These are phyloP conservation scores for Whitmania pigra DNA, from an alignment of 1,140 invertebrate genomes.

Conservation along the genomic window DNA sequence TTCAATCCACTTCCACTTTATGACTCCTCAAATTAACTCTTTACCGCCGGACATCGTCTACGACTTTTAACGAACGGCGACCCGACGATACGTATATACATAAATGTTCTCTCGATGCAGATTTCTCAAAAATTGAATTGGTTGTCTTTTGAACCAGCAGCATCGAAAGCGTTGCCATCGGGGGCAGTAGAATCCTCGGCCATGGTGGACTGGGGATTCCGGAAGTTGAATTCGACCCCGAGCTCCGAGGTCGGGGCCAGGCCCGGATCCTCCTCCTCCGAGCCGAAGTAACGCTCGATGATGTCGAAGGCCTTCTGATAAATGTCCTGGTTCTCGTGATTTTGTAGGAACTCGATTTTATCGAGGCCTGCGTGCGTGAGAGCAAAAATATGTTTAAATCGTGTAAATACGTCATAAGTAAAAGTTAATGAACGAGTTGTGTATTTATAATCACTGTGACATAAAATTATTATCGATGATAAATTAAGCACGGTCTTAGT, in stretches of 20 bases:
- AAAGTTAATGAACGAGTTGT: not conserved
- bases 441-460: too few relatives aligned
- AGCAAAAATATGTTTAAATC: not conserved
- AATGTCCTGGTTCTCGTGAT: conserved; percentile 92
- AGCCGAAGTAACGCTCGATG: conserved; percentile 92
- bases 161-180: too few relatives aligned
- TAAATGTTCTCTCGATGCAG: too few relatives aligned
- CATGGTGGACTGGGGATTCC: conserved; percentile 44
- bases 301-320: conserved; percentile 95
- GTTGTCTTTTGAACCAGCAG: too few relatives aligned
- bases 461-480: too few relatives aligned
- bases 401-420: not conserved
- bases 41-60: too few relatives aligned
- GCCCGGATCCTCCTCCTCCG: conserved; percentile 61
- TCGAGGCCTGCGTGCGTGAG: conserved; percentile 55
- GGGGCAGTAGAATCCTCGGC: conserved; percentile 47
- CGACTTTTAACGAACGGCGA: too few relatives aligned
- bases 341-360: conserved; percentile 87
- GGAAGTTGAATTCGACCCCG: conserved; percentile 39
- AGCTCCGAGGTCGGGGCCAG: conserved; percentile 52
- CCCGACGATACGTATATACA: too few relatives aligned
- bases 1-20: too few relatives aligned
- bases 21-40: too few relatives aligned
- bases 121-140: too few relatives aligned
- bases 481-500: too few relatives aligned